A percentile compares a stretch with the other conserved stretches of the same genome.
Evolutionary conservation across 2,113 vertebrate genomes (phyloP).

Genomic region (Dromaius novaehollandiae): DNA sequence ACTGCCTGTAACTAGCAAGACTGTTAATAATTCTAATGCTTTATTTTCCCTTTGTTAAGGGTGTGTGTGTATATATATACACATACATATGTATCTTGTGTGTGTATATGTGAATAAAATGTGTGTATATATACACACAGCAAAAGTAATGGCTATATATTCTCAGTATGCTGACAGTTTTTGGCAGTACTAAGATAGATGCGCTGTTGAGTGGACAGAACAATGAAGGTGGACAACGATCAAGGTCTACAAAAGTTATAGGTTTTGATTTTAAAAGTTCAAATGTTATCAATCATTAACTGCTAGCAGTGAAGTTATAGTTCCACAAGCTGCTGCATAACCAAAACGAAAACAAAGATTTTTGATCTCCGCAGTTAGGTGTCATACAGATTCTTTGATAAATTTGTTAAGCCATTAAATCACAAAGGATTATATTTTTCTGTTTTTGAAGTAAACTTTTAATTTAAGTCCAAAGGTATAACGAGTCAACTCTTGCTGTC

Average conservation of each 20-base stretch:
- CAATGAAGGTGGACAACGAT: not conserved
- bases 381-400: not conserved
- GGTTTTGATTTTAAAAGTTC: not conserved
- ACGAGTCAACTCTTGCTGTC: not conserved
- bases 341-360: not conserved
- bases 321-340: not conserved
- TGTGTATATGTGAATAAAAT: not conserved
- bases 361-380: not conserved
- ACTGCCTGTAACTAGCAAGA: not conserved
- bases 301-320: not conserved
- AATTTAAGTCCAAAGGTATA: not conserved
- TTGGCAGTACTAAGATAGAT: not conserved
- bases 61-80: not conserved
- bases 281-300: not conserved
- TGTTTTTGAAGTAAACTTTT: not conserved
- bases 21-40: not conserved
- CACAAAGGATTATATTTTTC: not conserved
- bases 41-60: not conserved
- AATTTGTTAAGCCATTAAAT: not conserved
- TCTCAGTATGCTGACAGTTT: accelerated
- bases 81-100: not conserved
- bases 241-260: not conserved
- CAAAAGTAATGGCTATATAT: not conserved
- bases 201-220: not conserved
- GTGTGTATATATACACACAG: not conserved